These are phyloP conservation scores for Psilopogon haemacephalus DNA, from an alignment of 2,113 vertebrate genomes.

Conservation along the genomic window DNA sequence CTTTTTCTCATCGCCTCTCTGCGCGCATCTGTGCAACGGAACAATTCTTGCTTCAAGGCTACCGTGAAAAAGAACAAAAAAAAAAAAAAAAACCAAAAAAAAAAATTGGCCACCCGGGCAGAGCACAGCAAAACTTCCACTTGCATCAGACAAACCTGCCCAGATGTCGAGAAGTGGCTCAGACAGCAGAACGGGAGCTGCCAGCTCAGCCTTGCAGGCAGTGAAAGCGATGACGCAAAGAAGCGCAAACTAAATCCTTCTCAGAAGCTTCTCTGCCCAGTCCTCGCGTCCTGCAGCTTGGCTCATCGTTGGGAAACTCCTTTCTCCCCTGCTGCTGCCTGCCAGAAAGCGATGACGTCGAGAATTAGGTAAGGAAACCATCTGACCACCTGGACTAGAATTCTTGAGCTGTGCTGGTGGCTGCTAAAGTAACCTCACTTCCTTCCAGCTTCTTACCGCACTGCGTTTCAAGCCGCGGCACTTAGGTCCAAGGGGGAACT, in stretches of 20 bases:
- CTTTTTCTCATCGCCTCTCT: background rate
- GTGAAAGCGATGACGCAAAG: background rate
- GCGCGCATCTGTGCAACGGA: background rate
- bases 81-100: too few species aligned
- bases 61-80: too few species aligned
- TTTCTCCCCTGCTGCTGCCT: background rate
- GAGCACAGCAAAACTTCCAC: background rate
- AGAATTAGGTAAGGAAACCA: background rate
- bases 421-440: background rate
- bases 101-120: background rate
- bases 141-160: background rate
- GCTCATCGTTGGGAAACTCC: background rate
- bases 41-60: background rate
- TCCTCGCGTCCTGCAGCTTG: background rate
- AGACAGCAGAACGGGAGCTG: background rate
- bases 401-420: background rate
- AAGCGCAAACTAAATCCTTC: background rate
- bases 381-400: background rate
- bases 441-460: background rate
- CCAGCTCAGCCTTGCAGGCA: background rate
- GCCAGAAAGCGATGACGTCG: background rate
- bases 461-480: background rate
- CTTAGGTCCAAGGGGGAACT: background rate
- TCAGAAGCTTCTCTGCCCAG: background rate
- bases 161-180: background rate